Evolutionary conservation across 2,113 vertebrate species (phyloP).

Genomic region (Panthera tigris): DNA sequence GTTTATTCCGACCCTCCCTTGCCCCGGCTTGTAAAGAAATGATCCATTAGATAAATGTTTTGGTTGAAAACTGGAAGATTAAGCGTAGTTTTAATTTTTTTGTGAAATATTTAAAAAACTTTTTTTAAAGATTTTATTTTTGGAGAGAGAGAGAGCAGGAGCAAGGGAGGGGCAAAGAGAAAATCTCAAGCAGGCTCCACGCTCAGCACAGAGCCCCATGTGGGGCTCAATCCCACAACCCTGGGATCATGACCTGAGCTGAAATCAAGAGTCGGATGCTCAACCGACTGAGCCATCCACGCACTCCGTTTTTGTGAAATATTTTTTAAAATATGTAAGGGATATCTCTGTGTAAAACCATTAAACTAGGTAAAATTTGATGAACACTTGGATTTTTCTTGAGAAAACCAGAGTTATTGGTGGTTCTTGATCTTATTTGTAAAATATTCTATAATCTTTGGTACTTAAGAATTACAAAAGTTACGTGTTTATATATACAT

Average conservation of each 20-base stretch:
- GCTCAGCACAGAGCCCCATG: no score
- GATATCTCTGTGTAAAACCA: background rate
- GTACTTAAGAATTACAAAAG: background rate
- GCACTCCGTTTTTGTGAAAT: no score
- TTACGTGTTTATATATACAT: background rate
- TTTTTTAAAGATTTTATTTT: no score
- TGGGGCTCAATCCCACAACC: no score
- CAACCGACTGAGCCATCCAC: no score
- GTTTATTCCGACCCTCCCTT: background rate
- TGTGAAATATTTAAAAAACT: background rate
- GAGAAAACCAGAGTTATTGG: background rate
- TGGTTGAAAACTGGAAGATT: background rate
- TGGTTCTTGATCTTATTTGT: background rate
- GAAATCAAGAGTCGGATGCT: no score
- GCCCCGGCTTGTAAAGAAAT: background rate
- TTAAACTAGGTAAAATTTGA: background rate
- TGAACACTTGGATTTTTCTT: background rate
- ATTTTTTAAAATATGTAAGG: background rate
- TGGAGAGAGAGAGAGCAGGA: no score
- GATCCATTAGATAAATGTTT: background rate
- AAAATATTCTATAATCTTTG: background rate
- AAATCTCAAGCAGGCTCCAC: no score
- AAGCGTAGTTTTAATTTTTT: background rate
- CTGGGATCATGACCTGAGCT: no score
- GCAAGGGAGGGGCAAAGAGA: no score